phyloP scores from a whole-genome alignment of 2,113 vertebrate species.

The Thryonomys swinderianus region DNA sequence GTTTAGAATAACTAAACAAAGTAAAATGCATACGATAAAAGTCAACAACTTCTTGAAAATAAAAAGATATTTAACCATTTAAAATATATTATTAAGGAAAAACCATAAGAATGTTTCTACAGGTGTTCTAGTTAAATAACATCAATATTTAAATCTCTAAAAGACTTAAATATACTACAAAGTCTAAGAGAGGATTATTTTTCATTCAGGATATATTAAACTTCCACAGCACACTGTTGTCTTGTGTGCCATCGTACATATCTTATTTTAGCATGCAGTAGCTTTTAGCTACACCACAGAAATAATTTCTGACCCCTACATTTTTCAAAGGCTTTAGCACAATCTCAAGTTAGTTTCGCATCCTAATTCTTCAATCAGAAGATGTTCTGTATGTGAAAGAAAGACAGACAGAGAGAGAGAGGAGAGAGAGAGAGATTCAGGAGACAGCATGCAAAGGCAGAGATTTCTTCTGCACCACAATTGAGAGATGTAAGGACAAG shows the following conservation, averaged over 20 bases:
- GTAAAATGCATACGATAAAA: neutral
- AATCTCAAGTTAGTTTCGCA: neutral
- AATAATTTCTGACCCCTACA: neutral
- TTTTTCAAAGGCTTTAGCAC: constrained; percentile 5
- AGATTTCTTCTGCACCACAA: neutral
- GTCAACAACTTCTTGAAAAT: neutral
- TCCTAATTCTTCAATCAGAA: neutral
- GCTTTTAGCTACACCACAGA: neutral
- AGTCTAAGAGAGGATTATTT: neutral
- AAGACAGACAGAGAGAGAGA: neutral
- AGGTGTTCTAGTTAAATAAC: neutral
- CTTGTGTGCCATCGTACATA: neutral
- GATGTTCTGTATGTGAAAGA: neutral
- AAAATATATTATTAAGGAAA: neutral
- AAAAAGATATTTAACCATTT: neutral
- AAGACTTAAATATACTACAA: neutral
- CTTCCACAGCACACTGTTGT: fast-evolving
- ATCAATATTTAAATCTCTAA: neutral
- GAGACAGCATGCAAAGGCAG: no score
- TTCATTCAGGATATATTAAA: neutral
- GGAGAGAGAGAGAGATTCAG: no score
- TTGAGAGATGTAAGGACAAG: neutral
- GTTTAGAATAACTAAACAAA: neutral
- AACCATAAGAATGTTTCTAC: neutral
- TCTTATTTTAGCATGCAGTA: neutral